Evolutionary conservation across 1,140 invertebrate species (phyloP).

Genomic region (Temnothorax nylanderi): DNA sequence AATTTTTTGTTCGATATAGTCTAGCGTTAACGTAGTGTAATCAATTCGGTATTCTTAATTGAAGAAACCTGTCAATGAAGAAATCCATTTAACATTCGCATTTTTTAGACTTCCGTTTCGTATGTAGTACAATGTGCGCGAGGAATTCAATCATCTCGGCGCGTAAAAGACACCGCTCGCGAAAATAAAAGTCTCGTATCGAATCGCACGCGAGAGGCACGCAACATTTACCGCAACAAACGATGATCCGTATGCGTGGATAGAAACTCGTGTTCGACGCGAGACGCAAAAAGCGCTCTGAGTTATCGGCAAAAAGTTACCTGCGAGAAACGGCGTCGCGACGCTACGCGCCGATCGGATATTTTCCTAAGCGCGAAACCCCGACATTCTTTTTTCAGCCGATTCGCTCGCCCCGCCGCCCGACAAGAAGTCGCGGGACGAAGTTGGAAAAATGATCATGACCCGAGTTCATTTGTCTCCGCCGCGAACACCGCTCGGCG

Average conservation of each 20-base stretch:
- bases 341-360: not conserved
- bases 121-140: too few relatives aligned
- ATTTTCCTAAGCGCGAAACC: not conserved
- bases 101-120: not conserved
- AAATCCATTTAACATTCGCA: not conserved
- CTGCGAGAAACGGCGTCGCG: slow-evolving; percentile 19
- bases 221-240: slow-evolving; percentile 22
- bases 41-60: not conserved
- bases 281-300: slow-evolving; percentile 18
- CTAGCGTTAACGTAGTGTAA: not conserved
- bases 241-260: slow-evolving; percentile 23
- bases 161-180: not conserved
- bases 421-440: slow-evolving; percentile 37
- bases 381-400: not conserved
- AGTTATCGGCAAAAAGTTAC: slow-evolving; percentile 44
- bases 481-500: slow-evolving; percentile 55
- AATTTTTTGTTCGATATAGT: not conserved
- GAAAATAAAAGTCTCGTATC: not conserved
- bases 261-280: not conserved
- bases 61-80: not conserved
- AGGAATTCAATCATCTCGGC: not conserved
- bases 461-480: slow-evolving; percentile 60
- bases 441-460: slow-evolving; percentile 63
- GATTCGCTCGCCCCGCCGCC: slow-evolving; percentile 2
- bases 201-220: not conserved